These are phyloP conservation scores for Conus ventricosus DNA, from an alignment of 1,140 invertebrate genomes.

Conservation along the genomic window DNA sequence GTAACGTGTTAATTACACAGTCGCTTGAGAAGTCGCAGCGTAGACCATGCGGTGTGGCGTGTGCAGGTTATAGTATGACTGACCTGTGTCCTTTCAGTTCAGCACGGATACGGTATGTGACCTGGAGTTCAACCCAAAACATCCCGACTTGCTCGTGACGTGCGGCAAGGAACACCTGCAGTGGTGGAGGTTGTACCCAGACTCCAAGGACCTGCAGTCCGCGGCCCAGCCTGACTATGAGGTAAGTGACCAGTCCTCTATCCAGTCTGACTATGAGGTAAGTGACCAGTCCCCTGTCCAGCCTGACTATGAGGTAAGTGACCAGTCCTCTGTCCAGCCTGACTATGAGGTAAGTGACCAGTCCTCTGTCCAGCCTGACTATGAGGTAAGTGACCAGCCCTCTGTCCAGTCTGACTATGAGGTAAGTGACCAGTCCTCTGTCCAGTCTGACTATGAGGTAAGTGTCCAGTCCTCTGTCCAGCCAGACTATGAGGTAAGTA, in stretches of 20 bases:
- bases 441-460: no score
- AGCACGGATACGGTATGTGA: slow-evolving; percentile 92
- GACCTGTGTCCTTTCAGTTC: slow-evolving; percentile 78
- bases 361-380: no score
- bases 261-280: background rate
- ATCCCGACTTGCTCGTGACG: slow-evolving; percentile 89
- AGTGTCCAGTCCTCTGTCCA: no score
- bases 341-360: slow-evolving; percentile 1
- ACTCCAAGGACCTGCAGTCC: slow-evolving; percentile 52
- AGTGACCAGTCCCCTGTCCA: background rate
- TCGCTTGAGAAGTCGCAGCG: no score
- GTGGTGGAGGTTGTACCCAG: slow-evolving; percentile 84
- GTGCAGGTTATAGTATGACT: no score
- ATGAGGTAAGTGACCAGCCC: no score
- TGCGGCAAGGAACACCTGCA: slow-evolving; percentile 92
- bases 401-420: background rate
- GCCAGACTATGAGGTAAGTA: no score
- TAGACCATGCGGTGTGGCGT: no score
- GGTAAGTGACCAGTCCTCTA: slow-evolving; percentile 42
- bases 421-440: no score
- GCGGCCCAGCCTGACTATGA: slow-evolving; percentile 64
- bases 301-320: background rate
- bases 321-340: background rate
- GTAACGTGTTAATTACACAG: no score
- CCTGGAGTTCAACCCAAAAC: slow-evolving; percentile 92